Base-by-base conservation (phyloP, 2,888 invertebrate species). In the Chrysotoxum bicinctum region DNA sequence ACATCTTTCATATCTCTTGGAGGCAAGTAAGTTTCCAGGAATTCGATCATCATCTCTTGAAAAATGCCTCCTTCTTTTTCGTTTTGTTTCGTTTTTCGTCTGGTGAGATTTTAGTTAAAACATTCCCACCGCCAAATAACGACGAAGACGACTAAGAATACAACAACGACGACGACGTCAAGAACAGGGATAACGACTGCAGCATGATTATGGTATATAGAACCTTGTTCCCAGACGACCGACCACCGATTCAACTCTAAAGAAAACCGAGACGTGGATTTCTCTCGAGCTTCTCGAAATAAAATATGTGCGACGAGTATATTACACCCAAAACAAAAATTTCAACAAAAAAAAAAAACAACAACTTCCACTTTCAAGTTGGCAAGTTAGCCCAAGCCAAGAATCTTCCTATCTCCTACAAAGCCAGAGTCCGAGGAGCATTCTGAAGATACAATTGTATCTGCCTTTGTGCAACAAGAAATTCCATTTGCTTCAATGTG, bases 11-110 rank as follows among this genome's bases (percentile, higher is more conserved):
- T 85, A 85, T 85, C 85, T 85, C 81, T 85, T 85, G 68, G 81
- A 85, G 85, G 85, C 86, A 88, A 87, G 87, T 88, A 85, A 88
- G 87, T 90, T 58, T 90, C 90, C 89, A 88, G 87, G 90, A 90
- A 90, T 89, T 89, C 88, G 89, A 89, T 89, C 89, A 89, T 89
- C 88, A 84, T 83, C 58, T 35, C 87, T 76, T 83, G 81, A 81
- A 56, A 54, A 69, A 76, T 77, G 62, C 80, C 58, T 81, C 72
- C 58, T 66, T 23, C 69, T 68, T 54, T 12, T 58, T 16, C n/a
- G 1, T 40, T 19, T 35, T 35, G 8, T 19, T 54, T 69, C 58
- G 32, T 43, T 54, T 56, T 52, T 64, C 16, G 10, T 30, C 21
- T 68, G 56, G 69, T 81, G 64, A 76, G 68, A 76, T 80, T 84